Conservation (phyloP, 2,797 vertebrate species). For the Anguilla pacifica region DNA sequence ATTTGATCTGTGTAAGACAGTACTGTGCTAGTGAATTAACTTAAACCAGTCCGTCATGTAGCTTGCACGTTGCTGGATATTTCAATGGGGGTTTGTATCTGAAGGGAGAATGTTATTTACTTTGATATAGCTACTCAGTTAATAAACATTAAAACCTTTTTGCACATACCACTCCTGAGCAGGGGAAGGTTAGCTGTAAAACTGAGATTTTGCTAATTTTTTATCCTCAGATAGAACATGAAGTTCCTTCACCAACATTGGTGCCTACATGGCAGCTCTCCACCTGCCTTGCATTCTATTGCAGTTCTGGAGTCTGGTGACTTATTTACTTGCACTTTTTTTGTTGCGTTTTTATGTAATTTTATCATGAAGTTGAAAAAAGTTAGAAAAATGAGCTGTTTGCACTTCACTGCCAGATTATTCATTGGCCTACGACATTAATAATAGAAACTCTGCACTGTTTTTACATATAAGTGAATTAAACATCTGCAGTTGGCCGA, state of each 20-base stretch:
- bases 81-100: not conserved
- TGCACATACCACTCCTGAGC: not conserved
- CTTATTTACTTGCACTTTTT: not conserved
- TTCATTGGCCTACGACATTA: not conserved
- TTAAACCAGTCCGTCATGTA: not conserved
- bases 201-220: not conserved
- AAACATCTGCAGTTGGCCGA: not conserved
- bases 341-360: not conserved
- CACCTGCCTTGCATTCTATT: not conserved
- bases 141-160: not conserved
- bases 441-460: not conserved
- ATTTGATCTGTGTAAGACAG: not conserved
- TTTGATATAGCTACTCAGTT: not conserved
- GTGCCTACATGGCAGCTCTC: not conserved
- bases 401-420: not conserved
- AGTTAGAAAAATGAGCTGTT: not conserved
- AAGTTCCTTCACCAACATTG: not conserved
- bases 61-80: not conserved
- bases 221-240: not conserved
- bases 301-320: not conserved
- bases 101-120: not conserved
- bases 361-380: not conserved
- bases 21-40: not conserved
- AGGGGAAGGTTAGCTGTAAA: not conserved
- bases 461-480: not conserved